Conservation (phyloP, 35 echinoderm and acorn worm genomes). For the Apostichopus japonicus region DNA sequence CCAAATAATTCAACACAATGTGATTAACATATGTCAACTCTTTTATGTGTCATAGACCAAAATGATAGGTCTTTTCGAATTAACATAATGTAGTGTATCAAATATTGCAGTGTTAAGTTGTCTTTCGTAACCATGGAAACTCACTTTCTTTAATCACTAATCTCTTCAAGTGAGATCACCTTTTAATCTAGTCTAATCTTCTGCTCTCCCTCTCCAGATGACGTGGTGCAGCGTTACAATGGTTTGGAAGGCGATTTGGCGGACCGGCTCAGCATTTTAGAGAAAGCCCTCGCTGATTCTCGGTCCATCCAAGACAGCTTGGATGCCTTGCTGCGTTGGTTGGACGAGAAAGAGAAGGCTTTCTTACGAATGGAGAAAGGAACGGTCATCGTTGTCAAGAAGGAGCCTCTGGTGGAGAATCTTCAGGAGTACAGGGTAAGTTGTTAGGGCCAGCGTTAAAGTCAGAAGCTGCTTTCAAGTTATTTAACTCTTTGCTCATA, state of each 20-base stretch:
- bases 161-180: background rate
- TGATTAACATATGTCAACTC: too few relatives aligned
- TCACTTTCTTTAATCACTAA: too few relatives aligned
- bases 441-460: background rate
- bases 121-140: too few relatives aligned
- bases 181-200: background rate
- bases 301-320: slow-evolving; percentile 93
- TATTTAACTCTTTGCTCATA: too few relatives aligned
- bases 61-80: too few relatives aligned
- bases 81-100: too few relatives aligned
- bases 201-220: slow-evolving; percentile 53
- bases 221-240: slow-evolving; percentile 82
- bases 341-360: slow-evolving; percentile 96
- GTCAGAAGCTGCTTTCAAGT: too few relatives aligned
- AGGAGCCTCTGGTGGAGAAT: slow-evolving; percentile 90
- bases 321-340: slow-evolving; percentile 93
- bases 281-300: slow-evolving; percentile 85
- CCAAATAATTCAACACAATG: too few relatives aligned
- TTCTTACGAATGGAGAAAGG: slow-evolving; percentile 85
- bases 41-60: too few relatives aligned
- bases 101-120: too few relatives aligned
- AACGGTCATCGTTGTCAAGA: slow-evolving; percentile 94
- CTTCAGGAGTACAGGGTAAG: slow-evolving; percentile 94
- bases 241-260: slow-evolving; percentile 84
- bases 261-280: slow-evolving; percentile 65